phyloP scores from a whole-genome alignment of 2,888 invertebrate genomes.

The Himalopsyche tibetana region DNA sequence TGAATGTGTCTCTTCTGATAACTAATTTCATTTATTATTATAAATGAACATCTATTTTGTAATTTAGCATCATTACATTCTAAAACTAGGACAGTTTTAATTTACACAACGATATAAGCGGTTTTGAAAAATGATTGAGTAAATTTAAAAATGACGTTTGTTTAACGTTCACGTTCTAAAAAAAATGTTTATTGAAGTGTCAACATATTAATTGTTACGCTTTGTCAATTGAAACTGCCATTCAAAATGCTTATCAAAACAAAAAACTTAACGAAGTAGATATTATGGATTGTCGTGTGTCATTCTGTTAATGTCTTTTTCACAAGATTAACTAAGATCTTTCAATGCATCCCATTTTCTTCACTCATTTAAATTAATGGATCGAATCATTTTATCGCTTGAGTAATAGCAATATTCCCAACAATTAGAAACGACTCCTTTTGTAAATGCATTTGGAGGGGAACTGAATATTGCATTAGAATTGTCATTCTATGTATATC shows the following conservation, averaged over 20 bases:
- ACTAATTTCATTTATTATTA: no score
- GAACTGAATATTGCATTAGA: background rate
- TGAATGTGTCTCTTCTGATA: no score
- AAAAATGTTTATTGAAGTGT: background rate
- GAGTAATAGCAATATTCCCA: conserved; percentile 16
- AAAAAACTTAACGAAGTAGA: conserved; percentile 22
- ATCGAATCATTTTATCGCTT: conserved; percentile 41
- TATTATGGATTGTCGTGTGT: background rate
- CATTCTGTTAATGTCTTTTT: conserved; percentile 31
- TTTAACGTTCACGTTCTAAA: no score
- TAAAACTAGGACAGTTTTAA: no score
- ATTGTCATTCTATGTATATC: background rate
- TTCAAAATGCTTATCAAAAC: conserved; percentile 32
- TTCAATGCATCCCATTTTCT: background rate
- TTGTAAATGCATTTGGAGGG: background rate
- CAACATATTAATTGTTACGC: conserved; percentile 17
- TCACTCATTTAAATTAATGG: conserved; percentile 44
- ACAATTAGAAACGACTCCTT: background rate
- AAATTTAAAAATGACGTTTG: no score
- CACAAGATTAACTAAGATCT: conserved; percentile 35
- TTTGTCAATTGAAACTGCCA: conserved; percentile 15
- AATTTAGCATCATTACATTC: no score
- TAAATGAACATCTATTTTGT: no score
- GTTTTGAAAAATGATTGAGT: no score
- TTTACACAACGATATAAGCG: no score